Percentiles rank a stretch among this genome's conserved stretches.
Conservation (phyloP, 2,888 invertebrate genomes). For the Papilio demoleus region DNA sequence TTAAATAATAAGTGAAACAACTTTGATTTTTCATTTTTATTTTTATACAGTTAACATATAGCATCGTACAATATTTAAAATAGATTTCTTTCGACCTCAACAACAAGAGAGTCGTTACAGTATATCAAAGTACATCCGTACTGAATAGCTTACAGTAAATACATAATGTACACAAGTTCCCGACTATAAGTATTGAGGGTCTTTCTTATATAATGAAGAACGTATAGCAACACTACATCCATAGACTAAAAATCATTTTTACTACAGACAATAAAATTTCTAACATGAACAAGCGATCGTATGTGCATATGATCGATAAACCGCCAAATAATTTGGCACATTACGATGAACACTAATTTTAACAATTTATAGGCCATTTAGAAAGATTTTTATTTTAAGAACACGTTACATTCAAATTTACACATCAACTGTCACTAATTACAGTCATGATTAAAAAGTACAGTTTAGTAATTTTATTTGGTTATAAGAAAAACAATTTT, state of each 20-base stretch:
- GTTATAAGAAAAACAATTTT: neutral
- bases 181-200: constrained; percentile 2
- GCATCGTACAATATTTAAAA: constrained; percentile 81
- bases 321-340: constrained; percentile 71
- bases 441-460: neutral
- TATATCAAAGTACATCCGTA: constrained; percentile 43
- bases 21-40: constrained; percentile 61
- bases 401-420: neutral
- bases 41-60: constrained; percentile 79
- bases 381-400: constrained; percentile 4
- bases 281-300: constrained; percentile 20
- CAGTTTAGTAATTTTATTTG: neutral
- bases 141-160: constrained; percentile 40
- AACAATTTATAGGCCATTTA: constrained; percentile 34
- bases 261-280: constrained; percentile 21
- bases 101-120: constrained; percentile 62
- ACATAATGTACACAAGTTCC: constrained; percentile 30
- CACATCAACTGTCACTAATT: constrained; percentile 1
- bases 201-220: constrained; percentile 4
- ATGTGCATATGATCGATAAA: constrained; percentile 14
- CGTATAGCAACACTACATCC: constrained; percentile 19
- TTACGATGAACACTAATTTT: constrained; percentile 65
- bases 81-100: constrained; percentile 75
- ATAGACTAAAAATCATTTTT: constrained; percentile 20
- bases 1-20: constrained; percentile 17